Percentiles rank a stretch among this genome's conserved stretches.
Conservation (phyloP, 2,888 invertebrate genomes). For the Limnephilus lunatus region DNA sequence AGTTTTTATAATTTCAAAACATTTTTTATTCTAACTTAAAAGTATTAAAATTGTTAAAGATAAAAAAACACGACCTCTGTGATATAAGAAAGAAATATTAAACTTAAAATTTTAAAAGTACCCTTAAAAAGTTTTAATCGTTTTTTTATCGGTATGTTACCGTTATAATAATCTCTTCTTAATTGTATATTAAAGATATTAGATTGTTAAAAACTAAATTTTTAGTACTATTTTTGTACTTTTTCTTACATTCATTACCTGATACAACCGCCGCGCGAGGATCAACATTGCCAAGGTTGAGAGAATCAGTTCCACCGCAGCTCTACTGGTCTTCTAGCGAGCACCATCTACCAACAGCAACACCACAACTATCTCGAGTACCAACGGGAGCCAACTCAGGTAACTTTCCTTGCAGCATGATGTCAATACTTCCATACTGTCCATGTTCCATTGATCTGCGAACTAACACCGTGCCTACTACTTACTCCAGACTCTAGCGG, state of each 20-base stretch:
- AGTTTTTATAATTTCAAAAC: constrained; percentile 54
- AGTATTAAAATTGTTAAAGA: constrained; percentile 53
- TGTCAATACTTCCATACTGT: neutral
- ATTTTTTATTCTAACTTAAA: constrained; percentile 44
- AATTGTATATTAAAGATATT: constrained; percentile 54
- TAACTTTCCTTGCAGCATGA: neutral
- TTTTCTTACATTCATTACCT: constrained; percentile 59
- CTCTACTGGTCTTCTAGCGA: neutral
- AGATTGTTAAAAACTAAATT: constrained; percentile 50
- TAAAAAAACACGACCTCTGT: constrained; percentile 52
- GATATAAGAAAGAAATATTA: constrained; percentile 57
- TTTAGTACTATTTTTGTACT: constrained; percentile 65
- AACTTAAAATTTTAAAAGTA: constrained; percentile 52
- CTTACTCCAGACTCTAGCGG: neutral
- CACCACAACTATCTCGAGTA: neutral
- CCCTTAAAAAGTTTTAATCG: constrained; percentile 55
- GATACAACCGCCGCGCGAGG: constrained; percentile 28
- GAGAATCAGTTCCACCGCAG: neutral
- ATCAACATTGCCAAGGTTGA: constrained; percentile 23
- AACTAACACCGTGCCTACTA: neutral
- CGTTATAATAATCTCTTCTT: constrained; percentile 57
- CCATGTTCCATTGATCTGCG: constrained; percentile 2
- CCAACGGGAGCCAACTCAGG: constrained; percentile 10
- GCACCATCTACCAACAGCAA: neutral
- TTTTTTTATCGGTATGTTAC: constrained; percentile 45